Percentiles rank a stretch among this genome's conserved stretches.
These are phyloP conservation scores for Drosophila rhopaloa DNA, from an alignment of 1,140 invertebrate species.

Conservation along the genomic window DNA sequence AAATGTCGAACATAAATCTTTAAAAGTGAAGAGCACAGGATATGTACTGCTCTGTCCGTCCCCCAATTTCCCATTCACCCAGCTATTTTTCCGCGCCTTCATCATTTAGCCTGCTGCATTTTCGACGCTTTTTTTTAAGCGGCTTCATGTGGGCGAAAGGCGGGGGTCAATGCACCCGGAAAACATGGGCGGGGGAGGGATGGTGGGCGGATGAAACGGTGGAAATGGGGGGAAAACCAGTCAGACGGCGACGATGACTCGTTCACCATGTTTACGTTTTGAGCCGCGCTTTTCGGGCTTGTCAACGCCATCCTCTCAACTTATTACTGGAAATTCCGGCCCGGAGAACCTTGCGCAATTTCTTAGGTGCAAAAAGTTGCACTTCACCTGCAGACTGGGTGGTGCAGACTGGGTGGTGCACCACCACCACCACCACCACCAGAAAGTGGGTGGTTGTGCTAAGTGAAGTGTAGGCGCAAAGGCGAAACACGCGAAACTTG, in stretches of 20 bases:
- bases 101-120: constrained; percentile 36
- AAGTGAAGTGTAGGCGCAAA: constrained; percentile 78
- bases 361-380: constrained; percentile 80
- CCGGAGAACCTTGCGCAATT: constrained; percentile 31
- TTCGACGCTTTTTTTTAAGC: constrained; percentile 27
- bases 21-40: constrained; percentile 21
- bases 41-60: constrained; percentile 24
- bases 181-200: not conserved
- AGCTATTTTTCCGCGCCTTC: constrained; percentile 18
- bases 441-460: constrained; percentile 26
- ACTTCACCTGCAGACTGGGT: constrained; percentile 44
- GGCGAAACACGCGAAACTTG: constrained; percentile 78
- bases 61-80: constrained; percentile 25
- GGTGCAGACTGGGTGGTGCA: not conserved
- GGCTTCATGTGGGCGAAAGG: constrained; percentile 6
- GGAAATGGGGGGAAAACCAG: constrained; percentile 10
- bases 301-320: constrained; percentile 46
- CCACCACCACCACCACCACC: no score
- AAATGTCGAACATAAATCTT: constrained; percentile 51
- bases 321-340: constrained; percentile 61
- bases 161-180: constrained; percentile 60
- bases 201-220: not conserved
- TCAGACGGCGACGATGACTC: constrained; percentile 14
- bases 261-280: constrained; percentile 56
- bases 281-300: constrained; percentile 66